Base-by-base conservation (phyloP, 2,888 invertebrate genomes). In the Metallyticus violacea region DNA sequence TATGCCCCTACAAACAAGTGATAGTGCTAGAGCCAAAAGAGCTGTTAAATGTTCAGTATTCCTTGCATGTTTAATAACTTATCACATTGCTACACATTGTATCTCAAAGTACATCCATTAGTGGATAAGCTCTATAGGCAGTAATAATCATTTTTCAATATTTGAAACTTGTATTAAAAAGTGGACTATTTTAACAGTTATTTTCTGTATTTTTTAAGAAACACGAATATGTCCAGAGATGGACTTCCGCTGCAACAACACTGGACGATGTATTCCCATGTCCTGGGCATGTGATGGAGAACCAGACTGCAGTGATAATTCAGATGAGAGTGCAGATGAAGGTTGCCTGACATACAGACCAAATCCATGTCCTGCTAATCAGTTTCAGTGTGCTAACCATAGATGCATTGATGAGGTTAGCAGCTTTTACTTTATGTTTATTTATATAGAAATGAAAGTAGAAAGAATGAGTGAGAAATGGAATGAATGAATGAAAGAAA, bases 221-320 rank as follows among this genome's bases (percentile, higher is more conserved):
- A 91, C 91, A 86, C 91, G 93, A 0, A 91, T 91, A 1, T 95
- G 95, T 89, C 91, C 91, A 1, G 90, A 87, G 90, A 2, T 91
- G 88, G 94, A 95, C 89, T 95, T 94, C 91, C 91, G 93, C 27
- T 96, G 96, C 89, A 92, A 91, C 25, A 93, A 93, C 1, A 94
- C 95, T 84, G 94, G 93, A 26, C 93, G 93, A 62, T 97, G 97
- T 91, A 95, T 97, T 87, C 95, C 96, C 0, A 91, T 91, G 81
- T 90, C 92, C 6, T 95, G 96, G 94, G 92, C 96, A 5, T 97
- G 97, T 92, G 96, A 97, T 91, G 94, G 94, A 22, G 92, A 93
- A 83, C 91, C 92, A 0, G 95, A 96, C 89, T 96, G 96, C 89
- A 92, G 93, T 0, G 95, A 96, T 89, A 94, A 92, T 2, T 94